Conservation (phyloP, 2,888 invertebrate species). For the Ischnus inquisitorius region DNA sequence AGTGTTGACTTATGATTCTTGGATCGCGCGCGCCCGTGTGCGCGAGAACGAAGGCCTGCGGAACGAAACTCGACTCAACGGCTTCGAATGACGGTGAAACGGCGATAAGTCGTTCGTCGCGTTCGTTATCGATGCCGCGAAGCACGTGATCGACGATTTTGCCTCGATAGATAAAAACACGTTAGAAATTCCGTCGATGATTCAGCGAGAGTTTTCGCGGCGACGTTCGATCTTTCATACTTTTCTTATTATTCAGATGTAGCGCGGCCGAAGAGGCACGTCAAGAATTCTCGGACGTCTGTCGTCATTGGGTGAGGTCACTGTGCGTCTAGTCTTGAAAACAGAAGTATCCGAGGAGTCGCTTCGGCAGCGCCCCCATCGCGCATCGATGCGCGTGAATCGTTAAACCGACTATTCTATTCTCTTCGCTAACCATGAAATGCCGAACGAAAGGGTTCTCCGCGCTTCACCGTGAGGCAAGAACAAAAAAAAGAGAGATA, state of each 20-base stretch:
- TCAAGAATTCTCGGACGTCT: slow-evolving; percentile 51
- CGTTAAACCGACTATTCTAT: background rate
- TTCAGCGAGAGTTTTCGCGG: slow-evolving; percentile 46
- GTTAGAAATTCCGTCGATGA: slow-evolving; percentile 49
- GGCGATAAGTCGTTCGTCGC: slow-evolving; percentile 58
- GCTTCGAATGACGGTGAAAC: slow-evolving; percentile 43
- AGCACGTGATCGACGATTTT: slow-evolving; percentile 29
- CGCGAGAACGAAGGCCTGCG: slow-evolving; percentile 45
- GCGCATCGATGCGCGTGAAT: background rate
- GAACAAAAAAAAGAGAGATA: background rate
- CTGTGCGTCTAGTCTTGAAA: slow-evolving; percentile 50
- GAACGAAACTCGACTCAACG: slow-evolving; percentile 68
- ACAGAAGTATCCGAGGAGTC: background rate
- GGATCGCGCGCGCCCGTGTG: slow-evolving; percentile 52
- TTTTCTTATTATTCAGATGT: slow-evolving; percentile 18
- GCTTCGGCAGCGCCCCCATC: slow-evolving; percentile 8
- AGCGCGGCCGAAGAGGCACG: slow-evolving; percentile 31
- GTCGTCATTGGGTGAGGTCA: slow-evolving; percentile 67
- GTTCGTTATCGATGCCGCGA: slow-evolving; percentile 6
- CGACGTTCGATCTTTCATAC: background rate
- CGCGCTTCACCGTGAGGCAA: background rate
- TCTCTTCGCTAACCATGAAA: background rate
- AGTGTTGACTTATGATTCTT: slow-evolving; percentile 71
- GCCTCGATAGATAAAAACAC: background rate
- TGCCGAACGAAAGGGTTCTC: slow-evolving; percentile 7